Percentiles rank a stretch among this genome's conserved stretches.
Conservation (phyloP, 2,888 invertebrate species). For the Notodonta ziczac region DNA sequence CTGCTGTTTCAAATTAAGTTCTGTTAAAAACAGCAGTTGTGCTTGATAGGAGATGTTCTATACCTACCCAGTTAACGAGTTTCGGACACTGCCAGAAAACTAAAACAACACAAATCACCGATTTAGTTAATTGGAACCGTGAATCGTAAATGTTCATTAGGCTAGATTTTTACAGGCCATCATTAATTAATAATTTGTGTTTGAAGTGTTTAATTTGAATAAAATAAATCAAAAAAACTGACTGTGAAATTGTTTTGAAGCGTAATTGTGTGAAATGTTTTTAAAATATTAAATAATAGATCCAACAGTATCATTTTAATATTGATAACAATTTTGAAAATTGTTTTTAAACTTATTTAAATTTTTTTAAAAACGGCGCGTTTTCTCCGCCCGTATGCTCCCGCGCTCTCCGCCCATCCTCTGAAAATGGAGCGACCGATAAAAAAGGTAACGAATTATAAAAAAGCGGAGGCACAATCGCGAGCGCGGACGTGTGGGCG, state of each 20-base stretch:
- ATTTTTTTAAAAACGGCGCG: conserved; percentile 36
- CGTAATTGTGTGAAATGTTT: conserved; percentile 37
- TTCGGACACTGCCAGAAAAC: conserved; percentile 17
- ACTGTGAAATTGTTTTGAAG: conserved; percentile 42
- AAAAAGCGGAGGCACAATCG: conserved; percentile 83
- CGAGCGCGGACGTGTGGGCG: conserved; percentile 82
- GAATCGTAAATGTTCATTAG: conserved; percentile 46
- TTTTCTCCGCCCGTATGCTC: conserved; percentile 54
- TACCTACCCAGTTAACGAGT: background rate
- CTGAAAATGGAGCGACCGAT: conserved; percentile 84
- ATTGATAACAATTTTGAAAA: conserved; percentile 2
- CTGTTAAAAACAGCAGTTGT: no score
- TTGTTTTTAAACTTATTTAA: no score
- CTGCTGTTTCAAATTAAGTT: no score
- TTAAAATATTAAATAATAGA: conserved; percentile 8
- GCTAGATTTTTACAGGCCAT: conserved; percentile 33
- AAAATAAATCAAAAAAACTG: conserved; percentile 24
- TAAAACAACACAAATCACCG: conserved; percentile 39
- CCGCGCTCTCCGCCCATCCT: conserved; percentile 67
- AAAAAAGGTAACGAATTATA: conserved; percentile 85
- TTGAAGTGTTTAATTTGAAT: conserved; percentile 36
- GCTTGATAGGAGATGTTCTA: no score
- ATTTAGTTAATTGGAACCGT: conserved; percentile 45
- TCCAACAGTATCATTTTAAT: background rate
- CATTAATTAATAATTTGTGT: conserved; percentile 41